A percentile compares a stretch with the other conserved stretches of the same genome.
Conservation (phyloP, 2,113 vertebrate species). For the Carlito syrichta region DNA sequence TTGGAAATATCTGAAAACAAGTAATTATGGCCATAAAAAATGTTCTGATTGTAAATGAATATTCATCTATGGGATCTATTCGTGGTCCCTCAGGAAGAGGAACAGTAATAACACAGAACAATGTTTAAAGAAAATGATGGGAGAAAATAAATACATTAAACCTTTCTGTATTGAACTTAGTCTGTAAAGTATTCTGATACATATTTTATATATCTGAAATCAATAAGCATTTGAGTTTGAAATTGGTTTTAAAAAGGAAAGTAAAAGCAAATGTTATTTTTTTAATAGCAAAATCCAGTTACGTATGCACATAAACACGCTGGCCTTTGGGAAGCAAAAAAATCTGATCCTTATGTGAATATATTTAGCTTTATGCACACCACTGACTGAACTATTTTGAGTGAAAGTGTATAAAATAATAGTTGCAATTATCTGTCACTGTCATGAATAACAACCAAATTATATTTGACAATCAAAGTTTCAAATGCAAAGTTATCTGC, state of each 20-base stretch:
- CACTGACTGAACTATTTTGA: neutral
- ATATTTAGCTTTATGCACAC: neutral
- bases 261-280: neutral
- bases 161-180: neutral
- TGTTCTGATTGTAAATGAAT: neutral
- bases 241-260: neutral
- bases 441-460: slow-evolving; percentile 46
- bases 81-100: neutral
- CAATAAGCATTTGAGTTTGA: neutral
- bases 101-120: neutral
- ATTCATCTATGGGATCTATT: neutral
- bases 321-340: neutral
- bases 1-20: neutral
- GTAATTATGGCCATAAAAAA: neutral
- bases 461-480: slow-evolving; percentile 65
- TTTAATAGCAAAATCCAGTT: neutral
- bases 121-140: neutral
- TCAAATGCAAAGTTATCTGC: slow-evolving; percentile 61
- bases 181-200: neutral
- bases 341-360: neutral
- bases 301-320: neutral
- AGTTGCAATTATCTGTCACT: neutral
- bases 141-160: neutral
- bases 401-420: neutral
- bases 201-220: neutral